phyloP scores from a whole-genome alignment of 2,113 vertebrate genomes.

The Onychostruthus taczanowskii region DNA sequence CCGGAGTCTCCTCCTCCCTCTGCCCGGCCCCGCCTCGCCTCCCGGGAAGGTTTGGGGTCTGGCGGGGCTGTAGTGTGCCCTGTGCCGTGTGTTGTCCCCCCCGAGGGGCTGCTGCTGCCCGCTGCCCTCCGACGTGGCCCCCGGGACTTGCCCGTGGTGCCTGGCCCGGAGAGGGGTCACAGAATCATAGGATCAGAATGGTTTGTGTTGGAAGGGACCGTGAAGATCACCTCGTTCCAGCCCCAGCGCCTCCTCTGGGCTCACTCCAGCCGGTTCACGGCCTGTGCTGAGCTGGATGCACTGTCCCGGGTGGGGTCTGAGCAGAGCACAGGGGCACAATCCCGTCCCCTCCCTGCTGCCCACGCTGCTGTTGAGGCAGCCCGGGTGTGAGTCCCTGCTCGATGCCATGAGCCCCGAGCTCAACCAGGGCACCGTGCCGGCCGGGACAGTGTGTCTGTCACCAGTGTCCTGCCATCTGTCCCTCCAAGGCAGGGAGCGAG shows the following conservation, averaged over 20 bases:
- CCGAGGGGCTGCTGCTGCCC: too few relatives aligned
- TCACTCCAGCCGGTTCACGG: too few relatives aligned
- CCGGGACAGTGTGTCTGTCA: not conserved
- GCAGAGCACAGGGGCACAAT: not conserved
- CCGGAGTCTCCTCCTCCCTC: slow-evolving; percentile 59
- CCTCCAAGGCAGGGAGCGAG: not conserved
- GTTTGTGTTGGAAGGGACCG: not conserved
- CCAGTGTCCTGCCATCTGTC: too few relatives aligned
- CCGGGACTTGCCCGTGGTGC: not conserved
- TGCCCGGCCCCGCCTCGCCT: not conserved
- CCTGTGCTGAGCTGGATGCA: not conserved
- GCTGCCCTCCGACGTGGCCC: not conserved
- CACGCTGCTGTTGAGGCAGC: not conserved
- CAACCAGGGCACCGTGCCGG: accelerated
- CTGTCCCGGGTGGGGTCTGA: accelerated
- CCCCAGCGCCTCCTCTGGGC: not conserved
- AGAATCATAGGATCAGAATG: not conserved
- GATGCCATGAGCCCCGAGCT: not conserved
- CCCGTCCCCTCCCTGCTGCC: not conserved
- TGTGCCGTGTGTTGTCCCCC: not conserved
- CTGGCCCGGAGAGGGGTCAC: accelerated
- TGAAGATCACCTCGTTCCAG: not conserved
- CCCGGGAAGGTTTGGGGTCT: not conserved
- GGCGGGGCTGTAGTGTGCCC: accelerated
- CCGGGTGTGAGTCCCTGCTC: not conserved